A percentile compares a stretch with the other conserved stretches of the same genome.
Evolutionary conservation across 2,888 invertebrate genomes (phyloP).

Genomic region (Zaprionus bogoriensis): DNA sequence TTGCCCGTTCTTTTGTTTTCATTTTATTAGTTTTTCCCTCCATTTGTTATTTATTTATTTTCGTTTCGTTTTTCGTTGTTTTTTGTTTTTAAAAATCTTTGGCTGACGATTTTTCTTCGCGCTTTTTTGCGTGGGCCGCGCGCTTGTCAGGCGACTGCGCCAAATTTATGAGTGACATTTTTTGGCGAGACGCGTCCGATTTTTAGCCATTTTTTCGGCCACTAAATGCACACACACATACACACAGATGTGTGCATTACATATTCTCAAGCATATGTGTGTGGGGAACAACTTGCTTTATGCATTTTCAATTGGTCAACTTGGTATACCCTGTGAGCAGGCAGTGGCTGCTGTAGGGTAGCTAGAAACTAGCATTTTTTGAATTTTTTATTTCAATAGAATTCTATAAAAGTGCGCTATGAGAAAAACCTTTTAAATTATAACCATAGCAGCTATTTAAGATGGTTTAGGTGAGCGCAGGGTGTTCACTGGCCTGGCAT

Average conservation of each 20-base stretch:
- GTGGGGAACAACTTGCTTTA: conserved; percentile 51
- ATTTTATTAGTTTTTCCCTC: background rate
- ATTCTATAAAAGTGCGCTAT: too few species aligned
- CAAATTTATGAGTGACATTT: conserved; percentile 72
- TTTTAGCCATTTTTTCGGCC: conserved; percentile 39
- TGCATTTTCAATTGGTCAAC: conserved; percentile 68
- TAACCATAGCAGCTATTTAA: too few species aligned
- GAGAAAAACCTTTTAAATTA: too few species aligned
- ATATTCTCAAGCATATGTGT: background rate
- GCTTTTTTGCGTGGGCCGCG: conserved; percentile 55
- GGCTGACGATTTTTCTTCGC: conserved; percentile 38
- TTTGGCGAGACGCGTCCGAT: conserved; percentile 52
- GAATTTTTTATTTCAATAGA: too few species aligned
- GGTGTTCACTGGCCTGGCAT: too few species aligned
- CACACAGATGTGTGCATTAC: background rate
- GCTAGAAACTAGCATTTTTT: background rate
- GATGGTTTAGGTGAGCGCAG: too few species aligned
- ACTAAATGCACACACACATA: conserved; percentile 26
- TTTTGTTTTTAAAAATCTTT: conserved; percentile 24
- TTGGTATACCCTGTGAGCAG: background rate
- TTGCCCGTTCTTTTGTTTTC: conserved; percentile 17
- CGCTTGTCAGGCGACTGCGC: conserved; percentile 53
- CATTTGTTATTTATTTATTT: conserved; percentile 26
- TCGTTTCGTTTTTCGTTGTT: background rate
- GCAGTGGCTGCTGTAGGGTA: background rate